Conservation (phyloP, 2,797 vertebrate genomes). For the Poecile montanus region DNA sequence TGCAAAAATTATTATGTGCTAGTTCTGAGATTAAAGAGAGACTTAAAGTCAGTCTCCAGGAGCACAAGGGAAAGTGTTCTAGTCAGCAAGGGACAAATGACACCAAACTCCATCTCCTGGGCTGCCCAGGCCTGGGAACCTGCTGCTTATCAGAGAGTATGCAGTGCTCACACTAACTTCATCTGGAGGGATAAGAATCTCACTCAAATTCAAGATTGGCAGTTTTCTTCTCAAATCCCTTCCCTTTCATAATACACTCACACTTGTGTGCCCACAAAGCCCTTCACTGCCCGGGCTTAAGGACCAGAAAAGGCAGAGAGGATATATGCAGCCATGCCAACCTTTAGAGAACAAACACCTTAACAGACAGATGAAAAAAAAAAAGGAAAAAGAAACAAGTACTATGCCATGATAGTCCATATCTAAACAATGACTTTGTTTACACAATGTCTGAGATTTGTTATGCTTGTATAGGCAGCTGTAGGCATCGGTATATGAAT, state of each 20-base stretch:
- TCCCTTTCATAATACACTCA: background rate
- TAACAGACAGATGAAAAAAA: conserved; percentile 23
- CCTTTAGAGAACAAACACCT: conserved; percentile 74
- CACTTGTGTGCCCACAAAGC: background rate
- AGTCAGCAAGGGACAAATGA: background rate
- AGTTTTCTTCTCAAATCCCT: background rate
- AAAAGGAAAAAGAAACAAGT: background rate
- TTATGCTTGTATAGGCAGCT: conserved; percentile 68
- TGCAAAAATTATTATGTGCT: conserved; percentile 61
- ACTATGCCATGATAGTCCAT: conserved; percentile 67
- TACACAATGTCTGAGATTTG: conserved; percentile 62
- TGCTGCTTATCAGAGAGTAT: background rate
- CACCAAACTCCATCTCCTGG: background rate
- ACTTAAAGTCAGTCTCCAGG: conserved; percentile 11
- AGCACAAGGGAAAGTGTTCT: background rate
- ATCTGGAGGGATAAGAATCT: background rate
- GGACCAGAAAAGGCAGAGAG: background rate
- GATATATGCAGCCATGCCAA: background rate
- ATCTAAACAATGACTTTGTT: conserved; percentile 68
- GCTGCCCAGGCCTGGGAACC: background rate
- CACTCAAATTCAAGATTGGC: background rate
- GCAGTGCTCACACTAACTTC: background rate
- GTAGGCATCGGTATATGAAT: conserved; percentile 69
- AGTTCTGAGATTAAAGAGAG: conserved; percentile 57
- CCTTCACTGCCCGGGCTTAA: background rate